Evolutionary conservation across 2,113 vertebrate species (phyloP), one percentile per base, ranked within the genome.

Genomic region (cattle (Bos taurus)): DNA sequence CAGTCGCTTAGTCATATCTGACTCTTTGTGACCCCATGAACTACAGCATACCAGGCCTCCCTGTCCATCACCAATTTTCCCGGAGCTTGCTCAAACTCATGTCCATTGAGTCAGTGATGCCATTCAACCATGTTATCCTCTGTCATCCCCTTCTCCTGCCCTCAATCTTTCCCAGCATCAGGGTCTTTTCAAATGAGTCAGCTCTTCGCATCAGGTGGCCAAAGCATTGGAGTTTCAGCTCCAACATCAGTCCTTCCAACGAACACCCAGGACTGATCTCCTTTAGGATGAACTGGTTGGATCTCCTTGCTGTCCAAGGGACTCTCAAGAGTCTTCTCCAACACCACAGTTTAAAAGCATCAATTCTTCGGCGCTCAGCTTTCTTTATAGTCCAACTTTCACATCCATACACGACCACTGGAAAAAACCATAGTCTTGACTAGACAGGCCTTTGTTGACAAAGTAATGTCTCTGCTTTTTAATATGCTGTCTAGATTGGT

Each of bases 331-430:
- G 16, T 64, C 33, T 64, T 19, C 16, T 64, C 62, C 62, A 64
- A n/a, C 7, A 64, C 33, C 33, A 64, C 7, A n/a, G 33, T 64
- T n/a, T 16, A n/a, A 67, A 19, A 67, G 62, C 16, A n/a, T 67
- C 33, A 67, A n/a, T 67, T 67, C 62, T 67, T 67, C 0, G 0
- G 62, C 0, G 0, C 16, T 67, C 62, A n/a, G 33, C 62, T 67
- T n/a, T 67, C 33, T 67, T 67, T n/a, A 67, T 19, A 67, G 62
- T 19, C 33, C 62, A n/a, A 19, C 7, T 67, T 6, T 67, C 33
- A 67, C 8, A 67, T 19, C 33, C 33, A 19, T 64, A 9, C 15
- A 15, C 19, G 62, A n/a, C 62, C 62, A n/a, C 7, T 9, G 33
- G 62, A 67, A 67, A 67, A 67, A 67, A 67, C 33, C 33, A n/a